A percentile compares a stretch with the other conserved stretches of the same genome.
These are phyloP conservation scores for Arrhopalites spinosus DNA, from an alignment of 2,888 invertebrate genomes.

Conservation along the genomic window DNA sequence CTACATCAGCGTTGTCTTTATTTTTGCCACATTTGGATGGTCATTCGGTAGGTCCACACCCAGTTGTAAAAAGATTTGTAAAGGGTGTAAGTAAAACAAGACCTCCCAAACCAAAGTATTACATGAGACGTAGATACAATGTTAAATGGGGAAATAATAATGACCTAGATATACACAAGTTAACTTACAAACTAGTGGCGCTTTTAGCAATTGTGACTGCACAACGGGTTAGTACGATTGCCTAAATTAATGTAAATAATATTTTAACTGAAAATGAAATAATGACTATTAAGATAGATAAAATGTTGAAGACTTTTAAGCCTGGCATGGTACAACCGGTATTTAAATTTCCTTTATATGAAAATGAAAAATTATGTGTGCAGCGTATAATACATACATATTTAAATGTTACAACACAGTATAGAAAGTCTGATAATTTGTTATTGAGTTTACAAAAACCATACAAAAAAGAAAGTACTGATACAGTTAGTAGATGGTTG, in stretches of 20 bases:
- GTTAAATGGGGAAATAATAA: constrained; percentile 6
- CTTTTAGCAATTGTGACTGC: background rate
- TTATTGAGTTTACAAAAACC: too few species aligned
- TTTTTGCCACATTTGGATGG: constrained; percentile 14
- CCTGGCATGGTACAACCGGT: too few species aligned
- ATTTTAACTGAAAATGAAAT: too few species aligned
- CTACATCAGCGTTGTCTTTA: constrained; percentile 27
- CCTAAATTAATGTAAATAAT: too few species aligned
- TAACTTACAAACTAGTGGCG: background rate
- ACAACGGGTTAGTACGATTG: too few species aligned
- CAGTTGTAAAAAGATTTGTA: constrained; percentile 19
- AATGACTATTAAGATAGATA: too few species aligned
- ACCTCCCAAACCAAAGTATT: constrained; percentile 26
- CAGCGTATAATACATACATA: constrained; percentile 2
- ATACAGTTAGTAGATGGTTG: too few species aligned
- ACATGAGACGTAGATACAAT: constrained; percentile 22
- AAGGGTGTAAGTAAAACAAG: constrained; percentile 25
- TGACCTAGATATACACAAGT: background rate
- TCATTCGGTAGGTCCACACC: constrained; percentile 18
- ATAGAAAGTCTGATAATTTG: too few species aligned
- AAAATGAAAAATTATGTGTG: background rate
- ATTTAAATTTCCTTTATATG: too few species aligned
- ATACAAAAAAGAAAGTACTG: too few species aligned
- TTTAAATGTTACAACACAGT: too few species aligned
- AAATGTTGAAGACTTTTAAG: too few species aligned